Evolutionary conservation across 92 coral and sea anemone genomes (phyloP).

Genomic region (Isaurus tuberculatus): DNA sequence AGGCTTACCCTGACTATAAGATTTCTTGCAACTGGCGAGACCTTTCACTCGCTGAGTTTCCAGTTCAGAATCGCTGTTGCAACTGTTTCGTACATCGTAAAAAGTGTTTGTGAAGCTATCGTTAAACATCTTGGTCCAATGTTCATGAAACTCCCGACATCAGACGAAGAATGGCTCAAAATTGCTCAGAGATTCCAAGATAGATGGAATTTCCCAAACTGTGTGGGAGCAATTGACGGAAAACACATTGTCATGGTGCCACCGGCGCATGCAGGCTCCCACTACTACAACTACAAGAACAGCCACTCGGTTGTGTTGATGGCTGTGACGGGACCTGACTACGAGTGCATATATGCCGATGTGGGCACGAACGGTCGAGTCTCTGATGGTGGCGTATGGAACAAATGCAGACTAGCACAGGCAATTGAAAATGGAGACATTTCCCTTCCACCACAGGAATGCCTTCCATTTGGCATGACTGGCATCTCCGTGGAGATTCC

Average conservation of each 20-base stretch:
- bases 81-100: conserved; percentile 45
- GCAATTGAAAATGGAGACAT: conserved; percentile 37
- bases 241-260: conserved; percentile 58
- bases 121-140: conserved; percentile 35
- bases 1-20: conserved; percentile 50
- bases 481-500: conserved; percentile 2
- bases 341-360: conserved; percentile 51
- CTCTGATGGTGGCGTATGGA: conserved; percentile 53
- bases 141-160: conserved; percentile 42
- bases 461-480: conserved; percentile 13
- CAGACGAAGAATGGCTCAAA: conserved; percentile 50
- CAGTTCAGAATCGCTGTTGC: conserved; percentile 48
- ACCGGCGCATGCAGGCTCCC: conserved; percentile 55
- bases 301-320: conserved; percentile 55
- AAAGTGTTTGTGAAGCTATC: conserved; percentile 43
- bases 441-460: conserved; percentile 44
- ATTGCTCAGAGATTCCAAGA: conserved; percentile 51
- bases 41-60: conserved; percentile 43
- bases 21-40: conserved; percentile 61
- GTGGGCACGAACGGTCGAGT: conserved; percentile 39
- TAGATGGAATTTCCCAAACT: conserved; percentile 57
- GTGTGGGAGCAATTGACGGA: conserved; percentile 64
- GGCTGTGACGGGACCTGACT: conserved; percentile 64
- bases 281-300: conserved; percentile 53
- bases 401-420: conserved; percentile 27